These are phyloP conservation scores for Trematomus bernacchii DNA, from an alignment of 2,797 vertebrate genomes.

Conservation along the genomic window DNA sequence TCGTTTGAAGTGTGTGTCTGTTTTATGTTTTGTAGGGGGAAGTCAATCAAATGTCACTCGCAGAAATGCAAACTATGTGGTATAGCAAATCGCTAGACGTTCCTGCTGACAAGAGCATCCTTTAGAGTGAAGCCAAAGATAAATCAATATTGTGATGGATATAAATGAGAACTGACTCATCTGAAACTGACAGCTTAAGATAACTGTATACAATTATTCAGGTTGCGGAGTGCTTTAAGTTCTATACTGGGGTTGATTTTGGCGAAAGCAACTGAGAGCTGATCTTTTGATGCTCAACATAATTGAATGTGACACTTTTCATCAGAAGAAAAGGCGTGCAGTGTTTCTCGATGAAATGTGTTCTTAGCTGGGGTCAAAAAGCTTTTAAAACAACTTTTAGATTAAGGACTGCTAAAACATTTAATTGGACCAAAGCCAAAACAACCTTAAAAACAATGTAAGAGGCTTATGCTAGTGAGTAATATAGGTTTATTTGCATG, in stretches of 20 bases:
- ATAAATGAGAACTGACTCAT: slow-evolving; percentile 1
- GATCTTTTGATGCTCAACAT: background rate
- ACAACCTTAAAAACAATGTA: slow-evolving; percentile 24
- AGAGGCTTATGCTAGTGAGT: too few relatives aligned
- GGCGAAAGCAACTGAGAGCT: background rate
- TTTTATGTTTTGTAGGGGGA: slow-evolving; percentile 49
- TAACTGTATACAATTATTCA: slow-evolving; percentile 8
- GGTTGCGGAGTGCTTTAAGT: background rate
- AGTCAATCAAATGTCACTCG: slow-evolving; percentile 47
- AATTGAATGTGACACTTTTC: slow-evolving; percentile 12
- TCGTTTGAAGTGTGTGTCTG: slow-evolving; percentile 37
- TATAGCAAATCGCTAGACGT: slow-evolving; percentile 8
- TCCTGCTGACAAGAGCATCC: slow-evolving; percentile 29
- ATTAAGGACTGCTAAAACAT: slow-evolving; percentile 1
- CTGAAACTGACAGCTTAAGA: slow-evolving; percentile 15
- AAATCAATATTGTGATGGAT: slow-evolving; percentile 11
- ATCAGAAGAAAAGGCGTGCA: background rate
- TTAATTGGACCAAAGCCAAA: background rate
- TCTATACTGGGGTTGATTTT: background rate
- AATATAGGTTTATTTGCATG: too few relatives aligned
- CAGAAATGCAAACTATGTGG: slow-evolving; percentile 40
- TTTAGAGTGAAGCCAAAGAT: slow-evolving; percentile 13
- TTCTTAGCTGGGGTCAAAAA: background rate
- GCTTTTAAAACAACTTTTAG: background rate
- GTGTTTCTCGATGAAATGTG: slow-evolving; percentile 10